phyloP scores from a whole-genome alignment of 2,113 vertebrate genomes.

The Cisticola juncidis region DNA sequence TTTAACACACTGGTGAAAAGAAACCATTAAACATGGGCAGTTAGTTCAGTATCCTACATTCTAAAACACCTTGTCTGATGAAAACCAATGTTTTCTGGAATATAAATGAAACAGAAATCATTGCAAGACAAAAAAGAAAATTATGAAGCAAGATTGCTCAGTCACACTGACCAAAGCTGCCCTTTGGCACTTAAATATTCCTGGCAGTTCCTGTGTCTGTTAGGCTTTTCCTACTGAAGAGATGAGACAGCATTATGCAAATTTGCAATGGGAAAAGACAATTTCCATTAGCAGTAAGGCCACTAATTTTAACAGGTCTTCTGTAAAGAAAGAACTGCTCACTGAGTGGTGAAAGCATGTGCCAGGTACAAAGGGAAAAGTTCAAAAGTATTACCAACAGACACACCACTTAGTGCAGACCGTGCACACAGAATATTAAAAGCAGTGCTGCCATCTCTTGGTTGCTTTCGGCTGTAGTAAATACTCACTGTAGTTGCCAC shows the following conservation, averaged over 20 bases:
- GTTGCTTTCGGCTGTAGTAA: neutral
- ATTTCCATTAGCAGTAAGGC: neutral
- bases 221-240: neutral
- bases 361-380: neutral
- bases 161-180: neutral
- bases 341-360: neutral
- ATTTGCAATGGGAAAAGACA: neutral
- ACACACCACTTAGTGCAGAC: neutral
- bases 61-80: neutral
- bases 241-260: neutral
- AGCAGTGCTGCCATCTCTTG: constrained; percentile 74
- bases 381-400: neutral
- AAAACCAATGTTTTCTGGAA: neutral
- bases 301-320: neutral
- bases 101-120: neutral
- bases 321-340: neutral
- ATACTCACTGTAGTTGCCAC: neutral
- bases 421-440: constrained; percentile 8
- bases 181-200: neutral
- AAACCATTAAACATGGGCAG: neutral
- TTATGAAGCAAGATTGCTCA: neutral
- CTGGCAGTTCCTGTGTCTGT: neutral
- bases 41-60: neutral
- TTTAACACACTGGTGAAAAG: neutral
- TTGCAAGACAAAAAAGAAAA: neutral